phyloP scores from a whole-genome alignment of 2,797 vertebrate species.

The Champsocephalus esox region DNA sequence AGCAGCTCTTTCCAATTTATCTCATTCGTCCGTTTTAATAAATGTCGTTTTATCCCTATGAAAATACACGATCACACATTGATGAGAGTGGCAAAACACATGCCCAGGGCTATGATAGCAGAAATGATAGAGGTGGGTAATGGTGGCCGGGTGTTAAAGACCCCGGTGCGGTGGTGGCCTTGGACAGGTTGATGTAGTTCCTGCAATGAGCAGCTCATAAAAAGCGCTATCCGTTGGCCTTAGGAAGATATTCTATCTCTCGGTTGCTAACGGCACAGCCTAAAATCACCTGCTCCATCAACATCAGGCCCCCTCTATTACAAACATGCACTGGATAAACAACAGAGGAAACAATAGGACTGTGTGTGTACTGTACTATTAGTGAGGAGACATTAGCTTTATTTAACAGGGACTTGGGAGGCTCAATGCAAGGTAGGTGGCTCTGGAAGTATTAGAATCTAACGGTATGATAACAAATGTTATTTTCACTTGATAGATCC shows the following conservation, averaged over 20 bases:
- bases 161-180: conserved; percentile 70
- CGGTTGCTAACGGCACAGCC: conserved; percentile 80
- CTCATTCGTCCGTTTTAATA: conserved; percentile 68
- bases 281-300: conserved; percentile 89
- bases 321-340: conserved; percentile 76
- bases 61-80: conserved; percentile 54
- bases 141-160: conserved; percentile 77
- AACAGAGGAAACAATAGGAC: conserved; percentile 68
- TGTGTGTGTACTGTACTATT: conserved; percentile 36
- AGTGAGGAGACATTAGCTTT: conserved; percentile 62
- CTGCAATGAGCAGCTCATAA: conserved; percentile 89
- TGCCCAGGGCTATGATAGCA: conserved; percentile 51
- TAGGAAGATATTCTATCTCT: conserved; percentile 88
- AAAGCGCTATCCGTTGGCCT: conserved; percentile 86
- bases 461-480: background rate
- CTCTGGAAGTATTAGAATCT: conserved; percentile 14
- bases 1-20: conserved; percentile 61
- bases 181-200: conserved; percentile 89
- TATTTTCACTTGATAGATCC: conserved; percentile 12
- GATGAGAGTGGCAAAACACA: conserved; percentile 2
- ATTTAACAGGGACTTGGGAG: conserved; percentile 65
- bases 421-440: conserved; percentile 46
- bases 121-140: conserved; percentile 74
- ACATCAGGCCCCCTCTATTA: conserved; percentile 82
- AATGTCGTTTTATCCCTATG: conserved; percentile 50